Evolutionary conservation across 2,113 vertebrate genomes (phyloP), one percentile per base, ranked within the genome.

Genomic region (Patagioenas fasciata): DNA sequence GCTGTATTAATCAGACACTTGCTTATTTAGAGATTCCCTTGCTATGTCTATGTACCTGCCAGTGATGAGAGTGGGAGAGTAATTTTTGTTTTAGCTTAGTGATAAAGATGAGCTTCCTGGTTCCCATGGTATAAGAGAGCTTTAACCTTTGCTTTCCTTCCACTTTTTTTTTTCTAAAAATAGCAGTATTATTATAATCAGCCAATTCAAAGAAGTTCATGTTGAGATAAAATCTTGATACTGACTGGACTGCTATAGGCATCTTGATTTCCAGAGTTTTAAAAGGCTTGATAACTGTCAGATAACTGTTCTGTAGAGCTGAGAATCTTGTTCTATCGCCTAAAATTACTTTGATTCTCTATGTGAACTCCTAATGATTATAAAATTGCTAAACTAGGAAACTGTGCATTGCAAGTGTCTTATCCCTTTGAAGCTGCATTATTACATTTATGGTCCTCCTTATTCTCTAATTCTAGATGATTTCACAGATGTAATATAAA

Each of bases 351-450:
- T 44, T 15, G 2, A 9, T 54, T 80, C 15, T 62, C 11, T 40
- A 9, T 74, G 28, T 75, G 38, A 87, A 31, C 18, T 61, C 36
- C 16, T 48, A 62, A 40, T 32, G 9, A 20, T 66, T 71, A 15
- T 60, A 23, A 88, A 79, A 34, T 75, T 82, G 14, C 17, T 75
- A 60, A 79, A 60, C 3, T 9, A 67, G 34, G 24, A 62, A 51
- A 24, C 8, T 28, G 9, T 66, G 3, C 0, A 0, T 36, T 80
- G 26, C 36, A 50, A 42, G 16, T 40, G 18, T 31, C 3, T 64
- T 82, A 44, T 6, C 10, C 14, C 24, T 72, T 50, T 84, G 56
- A 81, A 81, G 31, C 38, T 87, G 57, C 25, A 16, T 69, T 75
- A 16, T 32, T 64, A 51, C 13, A 8, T 64, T 64, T 67, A 28